These are phyloP conservation scores for Troides helena DNA, from an alignment of 2,888 invertebrate genomes.

Conservation along the genomic window DNA sequence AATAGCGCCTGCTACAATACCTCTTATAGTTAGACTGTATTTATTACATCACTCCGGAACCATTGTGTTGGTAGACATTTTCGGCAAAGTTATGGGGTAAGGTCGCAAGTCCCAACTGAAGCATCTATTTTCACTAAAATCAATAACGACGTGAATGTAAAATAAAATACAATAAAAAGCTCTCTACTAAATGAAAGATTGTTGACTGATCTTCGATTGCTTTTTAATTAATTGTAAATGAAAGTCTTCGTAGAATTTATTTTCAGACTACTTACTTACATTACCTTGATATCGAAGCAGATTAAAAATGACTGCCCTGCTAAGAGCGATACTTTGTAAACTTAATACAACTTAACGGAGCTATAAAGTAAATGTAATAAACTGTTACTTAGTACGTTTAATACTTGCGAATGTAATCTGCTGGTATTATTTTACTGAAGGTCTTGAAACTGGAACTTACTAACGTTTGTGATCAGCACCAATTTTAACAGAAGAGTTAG, in stretches of 20 bases:
- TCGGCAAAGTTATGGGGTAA: constrained; percentile 25
- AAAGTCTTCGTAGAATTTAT: not conserved
- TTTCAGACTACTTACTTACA: constrained; percentile 1
- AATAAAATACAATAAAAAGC: constrained; percentile 17
- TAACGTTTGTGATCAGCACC: too few species aligned
- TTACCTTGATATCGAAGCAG: not conserved
- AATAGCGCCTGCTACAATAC: not conserved
- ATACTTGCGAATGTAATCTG: too few species aligned
- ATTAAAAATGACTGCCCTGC: not conserved
- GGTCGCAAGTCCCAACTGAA: constrained; percentile 22
- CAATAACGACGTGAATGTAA: constrained; percentile 16
- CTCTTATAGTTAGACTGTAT: constrained; percentile 4
- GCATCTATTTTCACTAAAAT: constrained; percentile 18
- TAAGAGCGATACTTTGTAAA: not conserved
- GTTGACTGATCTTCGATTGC: not conserved
- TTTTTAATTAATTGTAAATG: constrained; percentile 11
- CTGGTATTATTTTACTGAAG: too few species aligned
- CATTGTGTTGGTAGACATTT: constrained; percentile 25
- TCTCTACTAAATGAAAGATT: not conserved
- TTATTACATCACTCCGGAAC: constrained; percentile 16
- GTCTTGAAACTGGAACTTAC: too few species aligned
- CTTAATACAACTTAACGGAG: not conserved
- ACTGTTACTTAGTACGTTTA: too few species aligned
- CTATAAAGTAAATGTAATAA: too few species aligned
- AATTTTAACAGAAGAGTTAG: too few species aligned